A percentile compares a stretch with the other conserved stretches of the same genome.
phyloP scores from a whole-genome alignment of 1,140 invertebrate genomes.

The Anoplolepis gracilipes region DNA sequence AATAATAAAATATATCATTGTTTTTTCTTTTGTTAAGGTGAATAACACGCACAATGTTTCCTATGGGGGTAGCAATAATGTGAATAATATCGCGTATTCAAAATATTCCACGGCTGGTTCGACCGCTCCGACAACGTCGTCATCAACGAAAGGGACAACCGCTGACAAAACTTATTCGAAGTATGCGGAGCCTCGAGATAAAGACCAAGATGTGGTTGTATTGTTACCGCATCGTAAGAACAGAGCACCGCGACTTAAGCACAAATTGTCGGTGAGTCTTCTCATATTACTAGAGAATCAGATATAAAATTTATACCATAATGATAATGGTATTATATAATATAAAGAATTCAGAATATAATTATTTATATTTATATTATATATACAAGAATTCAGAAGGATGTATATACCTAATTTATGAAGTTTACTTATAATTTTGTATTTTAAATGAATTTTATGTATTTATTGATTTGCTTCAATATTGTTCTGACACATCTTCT shows the following conservation, averaged over 20 bases:
- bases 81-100: constrained; percentile 88
- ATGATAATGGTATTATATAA: too few relatives aligned
- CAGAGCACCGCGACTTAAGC: constrained; percentile 78
- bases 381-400: too few relatives aligned
- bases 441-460: background rate
- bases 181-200: constrained; percentile 60
- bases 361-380: too few relatives aligned
- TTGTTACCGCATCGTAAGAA: constrained; percentile 80
- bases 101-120: constrained; percentile 83
- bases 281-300: background rate
- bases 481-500: background rate
- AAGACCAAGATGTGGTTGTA: constrained; percentile 82
- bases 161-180: constrained; percentile 66
- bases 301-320: background rate
- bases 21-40: constrained; percentile 81
- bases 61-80: constrained; percentile 87
- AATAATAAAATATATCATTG: background rate
- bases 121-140: constrained; percentile 60
- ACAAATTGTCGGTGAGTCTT: constrained; percentile 81
- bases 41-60: constrained; percentile 91
- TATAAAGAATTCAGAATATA: background rate
- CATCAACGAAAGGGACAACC: constrained; percentile 44
- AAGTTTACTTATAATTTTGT: background rate
- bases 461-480: background rate
- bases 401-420: background rate